Conservation (phyloP, 2,113 vertebrate species). For the Trogon surrucura region DNA sequence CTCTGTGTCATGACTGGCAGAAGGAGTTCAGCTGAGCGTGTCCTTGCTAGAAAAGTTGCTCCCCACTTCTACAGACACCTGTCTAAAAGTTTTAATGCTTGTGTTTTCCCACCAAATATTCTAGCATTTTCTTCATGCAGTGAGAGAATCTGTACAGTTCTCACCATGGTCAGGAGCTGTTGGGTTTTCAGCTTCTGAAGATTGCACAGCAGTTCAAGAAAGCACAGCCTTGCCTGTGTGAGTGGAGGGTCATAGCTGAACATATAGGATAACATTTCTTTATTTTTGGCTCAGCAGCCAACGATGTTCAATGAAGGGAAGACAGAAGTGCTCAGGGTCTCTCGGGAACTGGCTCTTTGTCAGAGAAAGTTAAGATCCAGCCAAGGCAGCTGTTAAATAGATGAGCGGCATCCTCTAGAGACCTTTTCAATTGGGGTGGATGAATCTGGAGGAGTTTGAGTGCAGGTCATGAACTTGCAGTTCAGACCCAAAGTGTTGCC, state of each 20-base stretch:
- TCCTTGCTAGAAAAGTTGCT: neutral
- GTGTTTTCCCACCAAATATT: neutral
- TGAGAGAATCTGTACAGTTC: neutral
- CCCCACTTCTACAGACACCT: neutral
- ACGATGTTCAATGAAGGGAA: neutral
- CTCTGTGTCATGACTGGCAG: neutral
- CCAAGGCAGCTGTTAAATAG: slow-evolving; percentile 51
- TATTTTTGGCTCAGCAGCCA: neutral
- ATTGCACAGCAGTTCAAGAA: neutral
- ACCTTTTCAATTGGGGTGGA: slow-evolving; percentile 27
- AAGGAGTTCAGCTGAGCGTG: neutral
- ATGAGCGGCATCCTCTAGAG: slow-evolving; percentile 44
- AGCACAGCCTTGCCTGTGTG: neutral
- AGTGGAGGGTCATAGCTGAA: neutral
- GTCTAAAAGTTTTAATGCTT: neutral
- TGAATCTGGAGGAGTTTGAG: slow-evolving; percentile 57
- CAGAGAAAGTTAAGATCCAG: slow-evolving; percentile 22
- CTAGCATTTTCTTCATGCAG: neutral
- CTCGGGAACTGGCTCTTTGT: slow-evolving; percentile 21
- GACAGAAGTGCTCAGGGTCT: slow-evolving; percentile 3
- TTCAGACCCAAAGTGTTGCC: slow-evolving; percentile 46
- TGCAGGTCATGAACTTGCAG: slow-evolving; percentile 55
- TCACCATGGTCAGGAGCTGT: neutral
- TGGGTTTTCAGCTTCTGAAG: neutral
- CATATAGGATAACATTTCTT: neutral